Percentiles rank a stretch among this genome's conserved stretches.
phyloP scores from a whole-genome alignment of 2,113 vertebrate genomes.

The Pithys albifrons region DNA sequence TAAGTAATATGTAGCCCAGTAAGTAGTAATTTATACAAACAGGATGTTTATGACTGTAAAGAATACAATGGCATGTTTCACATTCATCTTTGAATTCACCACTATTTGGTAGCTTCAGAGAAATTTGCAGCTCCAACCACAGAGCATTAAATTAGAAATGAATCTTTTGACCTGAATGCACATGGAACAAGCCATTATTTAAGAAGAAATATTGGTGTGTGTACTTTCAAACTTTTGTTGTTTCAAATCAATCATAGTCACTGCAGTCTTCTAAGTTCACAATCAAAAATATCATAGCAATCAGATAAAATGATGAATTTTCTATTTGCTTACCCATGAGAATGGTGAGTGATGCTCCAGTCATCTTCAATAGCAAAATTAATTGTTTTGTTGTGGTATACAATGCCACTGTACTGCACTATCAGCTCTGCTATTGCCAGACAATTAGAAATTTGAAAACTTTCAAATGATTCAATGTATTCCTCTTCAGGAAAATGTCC shows the following conservation, averaged over 20 bases:
- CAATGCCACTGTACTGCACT: fast-evolving
- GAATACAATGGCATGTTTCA: not conserved
- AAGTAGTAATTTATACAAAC: not conserved
- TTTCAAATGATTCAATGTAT: not conserved
- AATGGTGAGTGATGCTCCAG: not conserved
- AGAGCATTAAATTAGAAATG: not conserved
- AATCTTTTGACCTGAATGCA: not conserved
- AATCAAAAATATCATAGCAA: not conserved
- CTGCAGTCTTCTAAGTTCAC: not conserved
- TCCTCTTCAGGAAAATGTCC: not conserved
- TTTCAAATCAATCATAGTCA: not conserved
- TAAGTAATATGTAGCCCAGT: not conserved
- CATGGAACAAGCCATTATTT: not conserved
- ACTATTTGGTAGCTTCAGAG: not conserved
- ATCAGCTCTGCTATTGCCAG: not conserved
- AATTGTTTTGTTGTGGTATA: not conserved
- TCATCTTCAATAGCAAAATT: not conserved
- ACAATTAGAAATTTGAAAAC: not conserved
- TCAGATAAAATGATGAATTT: not conserved
- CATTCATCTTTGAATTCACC: not conserved
- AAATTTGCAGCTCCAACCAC: not conserved
- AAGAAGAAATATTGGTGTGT: not conserved
- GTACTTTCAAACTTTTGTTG: not conserved
- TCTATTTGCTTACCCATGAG: not conserved
- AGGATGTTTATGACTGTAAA: not conserved